Evolutionary conservation across 2,888 invertebrate genomes (phyloP), one percentile per base, ranked within the genome.

Genomic region (Eulithis prunata): DNA sequence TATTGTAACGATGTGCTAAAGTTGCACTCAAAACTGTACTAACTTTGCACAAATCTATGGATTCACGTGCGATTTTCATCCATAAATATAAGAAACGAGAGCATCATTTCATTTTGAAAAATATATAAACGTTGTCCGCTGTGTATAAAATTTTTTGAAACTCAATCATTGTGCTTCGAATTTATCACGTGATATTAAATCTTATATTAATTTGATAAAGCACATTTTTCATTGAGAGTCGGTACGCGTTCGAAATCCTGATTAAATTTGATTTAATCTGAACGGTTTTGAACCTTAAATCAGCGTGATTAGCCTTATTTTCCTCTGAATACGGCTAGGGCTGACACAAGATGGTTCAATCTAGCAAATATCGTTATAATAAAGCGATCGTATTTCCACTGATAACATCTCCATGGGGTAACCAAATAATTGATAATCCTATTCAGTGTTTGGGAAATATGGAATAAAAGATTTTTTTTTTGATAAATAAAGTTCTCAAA

Each of bases 291-390:
- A 62, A 55, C 8, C 52, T 21, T 43, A 52, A 3, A 0, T 5
- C 32, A 51, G 3, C 5, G 46, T 3, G n/a, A 38, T 53, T 56
- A 14, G 41, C 55, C 4, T 47, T 28, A 52, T 59, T 52, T 43
- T 52, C 14, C 4, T 11, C 7, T 41, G 14, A 41, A 55, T 8
- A 4, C 12, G 12, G 4, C 46, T 38, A 12, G 38, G 3, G 41
- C 54, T 55, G 49, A 43, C 14, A 57, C 46, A 54, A 14, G 28
- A 10, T 1, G 13, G 14, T 4, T 4, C 8, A 41, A 66, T 85
- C 84, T 86, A 85, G 84, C 86, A 84, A 89, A 90, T 91, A 91
- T 90, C 90, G 89, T 89, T 90, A 90, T 91, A 91, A 91, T 88
- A 89, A 90, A 85, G 78, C 75, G 84, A 90, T 91, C 90, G 84